Evolutionary conservation across 2,888 invertebrate genomes (phyloP).

Genomic region (Eupithecia dodoneata): DNA sequence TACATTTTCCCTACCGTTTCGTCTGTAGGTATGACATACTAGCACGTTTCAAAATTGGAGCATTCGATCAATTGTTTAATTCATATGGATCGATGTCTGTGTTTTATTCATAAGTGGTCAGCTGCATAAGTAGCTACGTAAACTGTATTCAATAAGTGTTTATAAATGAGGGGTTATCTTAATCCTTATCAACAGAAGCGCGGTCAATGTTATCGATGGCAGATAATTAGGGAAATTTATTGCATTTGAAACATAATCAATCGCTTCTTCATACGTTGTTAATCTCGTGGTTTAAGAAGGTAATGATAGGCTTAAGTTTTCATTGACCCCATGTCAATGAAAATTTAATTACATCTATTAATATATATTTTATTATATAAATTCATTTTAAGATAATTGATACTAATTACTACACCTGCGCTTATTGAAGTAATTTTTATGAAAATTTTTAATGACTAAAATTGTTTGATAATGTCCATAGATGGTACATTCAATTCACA

Average conservation of each 20-base stretch:
- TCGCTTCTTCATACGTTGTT: slow-evolving; percentile 37
- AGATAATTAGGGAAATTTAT: slow-evolving; percentile 53
- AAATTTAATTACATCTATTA: too few relatives aligned
- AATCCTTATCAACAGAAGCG: slow-evolving; percentile 50
- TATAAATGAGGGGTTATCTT: slow-evolving; percentile 3
- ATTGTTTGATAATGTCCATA: not conserved
- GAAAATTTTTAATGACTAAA: not conserved
- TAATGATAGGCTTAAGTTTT: not conserved
- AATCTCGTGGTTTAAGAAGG: slow-evolving; percentile 8
- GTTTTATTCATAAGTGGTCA: slow-evolving; percentile 31
- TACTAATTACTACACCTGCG: not conserved
- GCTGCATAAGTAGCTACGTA: slow-evolving; percentile 15
- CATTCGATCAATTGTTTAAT: slow-evolving; percentile 22
- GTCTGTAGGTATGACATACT: not conserved
- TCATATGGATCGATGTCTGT: slow-evolving; percentile 25
- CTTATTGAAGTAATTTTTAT: not conserved
- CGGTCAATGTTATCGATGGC: slow-evolving; percentile 60
- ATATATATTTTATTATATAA: too few relatives aligned
- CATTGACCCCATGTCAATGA: not conserved
- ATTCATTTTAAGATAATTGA: not conserved
- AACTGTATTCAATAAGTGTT: slow-evolving; percentile 9
- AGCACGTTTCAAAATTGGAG: slow-evolving; percentile 13
- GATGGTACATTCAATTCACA: not conserved
- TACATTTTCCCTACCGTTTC: too few relatives aligned
- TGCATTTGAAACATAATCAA: slow-evolving; percentile 37